Percentiles rank a stretch among this genome's conserved stretches.
phyloP scores from a whole-genome alignment of 2,113 vertebrate species.

The Sylvia atricapilla region DNA sequence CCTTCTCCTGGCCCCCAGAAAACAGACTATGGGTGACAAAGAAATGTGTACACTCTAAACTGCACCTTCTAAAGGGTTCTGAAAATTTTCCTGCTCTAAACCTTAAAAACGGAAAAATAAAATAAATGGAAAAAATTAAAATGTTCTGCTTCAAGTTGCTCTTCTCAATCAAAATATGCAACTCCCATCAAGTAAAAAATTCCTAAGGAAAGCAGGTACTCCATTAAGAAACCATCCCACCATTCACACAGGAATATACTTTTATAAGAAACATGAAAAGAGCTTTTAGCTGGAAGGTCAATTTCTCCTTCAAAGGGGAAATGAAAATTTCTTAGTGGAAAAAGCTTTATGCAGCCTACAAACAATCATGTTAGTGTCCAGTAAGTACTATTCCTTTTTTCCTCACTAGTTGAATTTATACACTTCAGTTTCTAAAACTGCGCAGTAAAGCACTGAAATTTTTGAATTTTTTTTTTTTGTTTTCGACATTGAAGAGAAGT shows the following conservation, averaged over 20 bases:
- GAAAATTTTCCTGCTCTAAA: background rate
- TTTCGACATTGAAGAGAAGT: background rate
- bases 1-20: background rate
- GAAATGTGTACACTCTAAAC: background rate
- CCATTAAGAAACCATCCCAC: background rate
- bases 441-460: background rate
- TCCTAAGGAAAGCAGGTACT: background rate
- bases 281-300: background rate
- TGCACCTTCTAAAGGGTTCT: background rate
- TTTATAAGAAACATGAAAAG: background rate
- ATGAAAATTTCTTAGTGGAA: background rate
- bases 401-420: background rate
- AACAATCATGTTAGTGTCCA: background rate
- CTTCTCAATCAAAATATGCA: background rate
- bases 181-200: background rate
- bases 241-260: background rate
- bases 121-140: no score
- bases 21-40: background rate
- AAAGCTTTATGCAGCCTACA: background rate
- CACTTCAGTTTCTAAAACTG: background rate
- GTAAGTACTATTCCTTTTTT: background rate
- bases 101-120: background rate
- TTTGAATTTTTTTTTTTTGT: background rate
- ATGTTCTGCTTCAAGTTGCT: background rate
- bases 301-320: background rate